Evolutionary conservation across 2,888 invertebrate genomes (phyloP).

Genomic region (Opisthograptis luteolata): DNA sequence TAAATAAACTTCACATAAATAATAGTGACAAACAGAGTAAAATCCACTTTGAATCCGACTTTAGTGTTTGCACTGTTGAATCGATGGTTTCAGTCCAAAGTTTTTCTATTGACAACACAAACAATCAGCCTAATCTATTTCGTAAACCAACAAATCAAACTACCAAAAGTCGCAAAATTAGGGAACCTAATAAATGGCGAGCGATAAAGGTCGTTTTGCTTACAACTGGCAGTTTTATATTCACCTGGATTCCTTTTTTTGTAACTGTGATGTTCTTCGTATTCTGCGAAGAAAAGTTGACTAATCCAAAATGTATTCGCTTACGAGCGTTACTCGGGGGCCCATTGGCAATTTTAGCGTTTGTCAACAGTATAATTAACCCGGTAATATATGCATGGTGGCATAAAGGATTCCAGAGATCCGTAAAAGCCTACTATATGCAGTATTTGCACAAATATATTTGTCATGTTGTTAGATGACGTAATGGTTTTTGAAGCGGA

Average conservation of each 20-base stretch:
- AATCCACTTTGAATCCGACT: constrained; percentile 51
- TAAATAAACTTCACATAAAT: constrained; percentile 29
- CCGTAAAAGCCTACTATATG: constrained; percentile 61
- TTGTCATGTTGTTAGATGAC: constrained; percentile 25
- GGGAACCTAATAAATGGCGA: constrained; percentile 82
- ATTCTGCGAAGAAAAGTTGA: constrained; percentile 75
- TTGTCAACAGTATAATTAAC: constrained; percentile 85
- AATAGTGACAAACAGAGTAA: constrained; percentile 33
- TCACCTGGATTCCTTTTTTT: constrained; percentile 87
- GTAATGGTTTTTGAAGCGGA: constrained; percentile 2
- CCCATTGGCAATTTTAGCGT: constrained; percentile 85
- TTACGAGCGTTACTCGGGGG: constrained; percentile 81
- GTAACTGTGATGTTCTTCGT: constrained; percentile 82
- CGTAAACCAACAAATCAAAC: constrained; percentile 9
- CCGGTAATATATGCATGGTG: constrained; percentile 89
- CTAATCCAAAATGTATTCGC: constrained; percentile 73
- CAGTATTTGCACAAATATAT: constrained; percentile 27
- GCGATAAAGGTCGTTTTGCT: constrained; percentile 86
- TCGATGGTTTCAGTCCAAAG: constrained; percentile 40
- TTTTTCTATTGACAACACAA: constrained; percentile 35
- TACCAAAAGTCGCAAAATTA: constrained; percentile 44
- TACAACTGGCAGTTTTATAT: constrained; percentile 84
- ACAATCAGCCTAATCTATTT: constrained; percentile 16
- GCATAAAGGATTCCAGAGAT: constrained; percentile 87
- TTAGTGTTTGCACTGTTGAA: constrained; percentile 61